Evolutionary conservation across 2,888 invertebrate genomes (phyloP).

Genomic region (Cataglyphis cursor): DNA sequence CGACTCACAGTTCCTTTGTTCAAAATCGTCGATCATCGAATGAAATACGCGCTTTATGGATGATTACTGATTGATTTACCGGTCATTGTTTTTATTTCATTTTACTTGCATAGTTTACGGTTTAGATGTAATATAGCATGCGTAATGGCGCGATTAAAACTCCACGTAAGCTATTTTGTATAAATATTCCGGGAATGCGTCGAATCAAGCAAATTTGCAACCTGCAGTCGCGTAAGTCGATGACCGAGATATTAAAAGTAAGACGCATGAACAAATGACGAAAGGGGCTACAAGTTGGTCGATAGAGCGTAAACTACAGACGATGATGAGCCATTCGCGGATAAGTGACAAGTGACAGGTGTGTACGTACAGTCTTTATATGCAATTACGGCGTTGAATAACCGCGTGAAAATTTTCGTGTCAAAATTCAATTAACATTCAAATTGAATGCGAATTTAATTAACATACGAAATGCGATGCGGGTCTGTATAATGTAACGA

Average conservation of each 20-base stretch:
- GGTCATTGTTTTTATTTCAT: neutral
- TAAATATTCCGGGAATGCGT: neutral
- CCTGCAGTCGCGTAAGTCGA: neutral
- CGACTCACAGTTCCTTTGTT: conserved; percentile 12
- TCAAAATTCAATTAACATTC: conserved; percentile 28
- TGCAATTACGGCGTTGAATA: neutral
- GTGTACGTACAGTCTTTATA: neutral
- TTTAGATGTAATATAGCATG: too few relatives aligned
- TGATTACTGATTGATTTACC: neutral
- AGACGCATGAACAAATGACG: conserved; percentile 37
- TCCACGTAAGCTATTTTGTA: neutral
- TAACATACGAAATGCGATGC: neutral
- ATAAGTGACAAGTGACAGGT: conserved; percentile 33
- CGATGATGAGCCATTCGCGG: conserved; percentile 37
- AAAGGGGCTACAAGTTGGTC: conserved; percentile 49
- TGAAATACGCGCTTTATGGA: neutral
- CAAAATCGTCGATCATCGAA: conserved; percentile 36
- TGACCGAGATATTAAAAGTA: conserved; percentile 55
- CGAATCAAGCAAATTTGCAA: neutral
- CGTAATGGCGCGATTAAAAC: neutral
- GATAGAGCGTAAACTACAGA: conserved; percentile 42
- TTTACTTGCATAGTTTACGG: neutral
- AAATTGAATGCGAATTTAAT: conserved; percentile 13
- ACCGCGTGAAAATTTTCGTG: neutral
- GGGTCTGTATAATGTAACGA: neutral